Percentiles rank a stretch among this genome's conserved stretches.
Conservation (phyloP, 2,888 invertebrate genomes). For the Eristalis pertinax region DNA sequence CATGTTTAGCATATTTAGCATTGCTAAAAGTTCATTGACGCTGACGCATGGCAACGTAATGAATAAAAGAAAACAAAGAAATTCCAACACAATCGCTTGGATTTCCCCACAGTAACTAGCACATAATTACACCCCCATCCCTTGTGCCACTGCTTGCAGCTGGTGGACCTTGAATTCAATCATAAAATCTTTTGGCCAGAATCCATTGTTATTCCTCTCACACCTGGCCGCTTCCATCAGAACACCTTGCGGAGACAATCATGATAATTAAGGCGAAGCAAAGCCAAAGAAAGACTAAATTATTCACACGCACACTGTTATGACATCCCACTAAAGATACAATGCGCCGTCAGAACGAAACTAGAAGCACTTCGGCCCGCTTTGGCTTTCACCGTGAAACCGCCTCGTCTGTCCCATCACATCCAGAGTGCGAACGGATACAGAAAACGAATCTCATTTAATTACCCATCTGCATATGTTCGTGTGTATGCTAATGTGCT, state of each 20-base stretch:
- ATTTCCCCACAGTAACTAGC: neutral
- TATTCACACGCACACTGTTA: conserved; percentile 40
- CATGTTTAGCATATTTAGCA: too few relatives aligned
- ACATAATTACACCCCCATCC: neutral
- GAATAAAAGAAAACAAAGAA: too few relatives aligned
- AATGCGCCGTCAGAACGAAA: neutral
- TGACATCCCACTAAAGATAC: neutral
- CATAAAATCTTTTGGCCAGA: neutral
- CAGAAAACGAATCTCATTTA: neutral
- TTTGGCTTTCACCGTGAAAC: neutral
- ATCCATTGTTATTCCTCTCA: conserved; percentile 56
- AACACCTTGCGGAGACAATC: conserved; percentile 18
- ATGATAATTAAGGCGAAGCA: conserved; percentile 19
- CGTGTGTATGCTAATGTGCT: neutral
- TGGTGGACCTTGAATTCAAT: neutral
- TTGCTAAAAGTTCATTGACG: too few relatives aligned
- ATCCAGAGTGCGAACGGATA: neutral
- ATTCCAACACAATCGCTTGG: neutral
- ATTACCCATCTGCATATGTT: neutral
- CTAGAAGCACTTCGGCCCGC: neutral
- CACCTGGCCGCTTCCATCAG: conserved; percentile 31
- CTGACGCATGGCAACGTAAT: too few relatives aligned
- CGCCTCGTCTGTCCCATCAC: neutral
- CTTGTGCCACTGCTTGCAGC: neutral
- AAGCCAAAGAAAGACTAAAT: conserved; percentile 26